phyloP scores from a whole-genome alignment of 2,113 vertebrate species.

The Spilogale gracilis region DNA sequence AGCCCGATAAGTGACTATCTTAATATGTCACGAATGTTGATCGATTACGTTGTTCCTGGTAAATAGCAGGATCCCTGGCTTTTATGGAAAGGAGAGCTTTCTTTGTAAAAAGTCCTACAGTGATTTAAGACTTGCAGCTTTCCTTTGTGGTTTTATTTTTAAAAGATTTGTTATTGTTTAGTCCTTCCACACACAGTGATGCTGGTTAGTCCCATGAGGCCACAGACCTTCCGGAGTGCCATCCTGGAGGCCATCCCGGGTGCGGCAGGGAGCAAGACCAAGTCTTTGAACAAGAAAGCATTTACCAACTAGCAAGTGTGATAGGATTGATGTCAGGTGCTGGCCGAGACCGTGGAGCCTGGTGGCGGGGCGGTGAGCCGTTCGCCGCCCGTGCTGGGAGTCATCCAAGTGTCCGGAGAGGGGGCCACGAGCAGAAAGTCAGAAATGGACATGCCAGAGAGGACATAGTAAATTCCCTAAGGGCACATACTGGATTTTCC shows the following conservation, averaged over 20 bases:
- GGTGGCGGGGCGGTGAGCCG: fast-evolving
- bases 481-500: background rate
- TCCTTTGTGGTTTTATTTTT: background rate
- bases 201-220: background rate
- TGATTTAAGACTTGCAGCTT: background rate
- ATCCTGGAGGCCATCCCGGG: fast-evolving
- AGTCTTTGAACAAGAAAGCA: background rate
- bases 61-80: background rate
- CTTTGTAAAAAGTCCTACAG: background rate
- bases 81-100: background rate
- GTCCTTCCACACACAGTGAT: fast-evolving
- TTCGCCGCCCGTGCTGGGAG: background rate
- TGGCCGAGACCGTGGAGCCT: fast-evolving
- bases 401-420: background rate
- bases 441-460: background rate
- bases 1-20: background rate
- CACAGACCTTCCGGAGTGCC: background rate
- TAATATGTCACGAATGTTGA: background rate
- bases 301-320: background rate
- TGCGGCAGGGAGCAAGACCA: background rate
- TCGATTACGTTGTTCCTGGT: background rate
- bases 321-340: background rate
- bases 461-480: background rate
- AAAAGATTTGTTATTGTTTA: background rate
- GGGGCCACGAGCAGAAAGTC: background rate